phyloP scores from a whole-genome alignment of 2,888 invertebrate species.

The Lysandra bellargus region DNA sequence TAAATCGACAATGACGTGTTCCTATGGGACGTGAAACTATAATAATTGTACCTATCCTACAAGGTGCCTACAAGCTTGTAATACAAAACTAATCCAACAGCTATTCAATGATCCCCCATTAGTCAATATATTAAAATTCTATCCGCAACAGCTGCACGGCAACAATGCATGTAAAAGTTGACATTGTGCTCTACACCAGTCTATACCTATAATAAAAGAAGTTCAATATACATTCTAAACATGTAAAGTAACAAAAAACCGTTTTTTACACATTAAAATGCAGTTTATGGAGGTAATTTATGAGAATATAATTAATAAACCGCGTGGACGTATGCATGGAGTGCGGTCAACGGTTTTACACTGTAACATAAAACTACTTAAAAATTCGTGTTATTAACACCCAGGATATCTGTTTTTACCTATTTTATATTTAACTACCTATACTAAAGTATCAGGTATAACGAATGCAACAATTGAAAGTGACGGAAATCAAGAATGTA shows the following conservation, averaged over 20 bases:
- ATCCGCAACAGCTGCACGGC: conserved; percentile 6
- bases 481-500: conserved; percentile 15
- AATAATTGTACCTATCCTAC: background rate
- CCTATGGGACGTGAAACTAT: background rate
- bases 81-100: background rate
- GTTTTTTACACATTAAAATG: background rate
- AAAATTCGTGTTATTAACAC: background rate
- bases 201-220: too few relatives aligned
- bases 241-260: background rate
- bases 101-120: conserved; percentile 10
- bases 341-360: background rate
- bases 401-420: background rate
- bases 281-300: background rate
- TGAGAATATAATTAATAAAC: background rate
- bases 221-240: background rate
- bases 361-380: too few relatives aligned
- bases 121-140: conserved; percentile 16
- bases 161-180: background rate
- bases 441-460: background rate
- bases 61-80: background rate
- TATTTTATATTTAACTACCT: background rate
- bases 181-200: background rate
- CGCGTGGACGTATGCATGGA: background rate
- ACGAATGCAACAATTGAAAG: background rate
- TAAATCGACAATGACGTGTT: too few relatives aligned